These are phyloP conservation scores for Frieseomelitta varia DNA, from an alignment of 1,140 invertebrate genomes.

Conservation along the genomic window DNA sequence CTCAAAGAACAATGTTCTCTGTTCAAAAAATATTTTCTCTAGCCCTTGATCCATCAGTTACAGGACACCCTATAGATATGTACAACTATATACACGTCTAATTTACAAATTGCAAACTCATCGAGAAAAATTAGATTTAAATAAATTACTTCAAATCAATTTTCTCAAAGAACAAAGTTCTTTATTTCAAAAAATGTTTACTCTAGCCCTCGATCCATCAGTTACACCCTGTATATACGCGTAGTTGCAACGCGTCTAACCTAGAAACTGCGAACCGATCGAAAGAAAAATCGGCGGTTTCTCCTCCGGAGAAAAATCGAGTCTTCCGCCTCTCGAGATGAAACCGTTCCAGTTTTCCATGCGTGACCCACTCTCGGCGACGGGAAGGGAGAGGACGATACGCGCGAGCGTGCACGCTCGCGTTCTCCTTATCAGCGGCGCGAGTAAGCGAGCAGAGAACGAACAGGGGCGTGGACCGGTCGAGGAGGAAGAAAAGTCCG, in stretches of 20 bases:
- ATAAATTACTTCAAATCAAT: too few species aligned
- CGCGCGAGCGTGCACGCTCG: constrained; percentile 12
- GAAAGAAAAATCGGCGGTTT: constrained; percentile 67
- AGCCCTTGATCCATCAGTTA: background rate
- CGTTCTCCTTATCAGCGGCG: constrained; percentile 32
- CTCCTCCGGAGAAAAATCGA: constrained; percentile 61
- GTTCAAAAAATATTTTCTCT: too few species aligned
- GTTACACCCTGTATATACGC: too few species aligned
- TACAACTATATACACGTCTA: too few species aligned
- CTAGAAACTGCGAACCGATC: constrained; percentile 50
- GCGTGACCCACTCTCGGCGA: constrained; percentile 57
- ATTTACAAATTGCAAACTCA: too few species aligned
- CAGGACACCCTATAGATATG: background rate
- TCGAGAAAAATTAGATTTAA: too few species aligned
- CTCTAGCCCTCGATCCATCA: too few species aligned
- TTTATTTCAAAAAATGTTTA: too few species aligned
- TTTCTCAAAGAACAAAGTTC: too few species aligned
- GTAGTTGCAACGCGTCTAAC: background rate
- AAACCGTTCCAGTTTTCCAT: constrained; percentile 66
- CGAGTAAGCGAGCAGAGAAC: background rate
- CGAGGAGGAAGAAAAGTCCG: constrained; percentile 13
- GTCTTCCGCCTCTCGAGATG: constrained; percentile 62
- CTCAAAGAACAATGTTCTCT: too few species aligned
- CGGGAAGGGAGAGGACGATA: constrained; percentile 1
- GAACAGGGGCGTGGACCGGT: constrained; percentile 26